Base-by-base conservation (phyloP, 2,113 vertebrate genomes). In the Urocitellus parryii region DNA sequence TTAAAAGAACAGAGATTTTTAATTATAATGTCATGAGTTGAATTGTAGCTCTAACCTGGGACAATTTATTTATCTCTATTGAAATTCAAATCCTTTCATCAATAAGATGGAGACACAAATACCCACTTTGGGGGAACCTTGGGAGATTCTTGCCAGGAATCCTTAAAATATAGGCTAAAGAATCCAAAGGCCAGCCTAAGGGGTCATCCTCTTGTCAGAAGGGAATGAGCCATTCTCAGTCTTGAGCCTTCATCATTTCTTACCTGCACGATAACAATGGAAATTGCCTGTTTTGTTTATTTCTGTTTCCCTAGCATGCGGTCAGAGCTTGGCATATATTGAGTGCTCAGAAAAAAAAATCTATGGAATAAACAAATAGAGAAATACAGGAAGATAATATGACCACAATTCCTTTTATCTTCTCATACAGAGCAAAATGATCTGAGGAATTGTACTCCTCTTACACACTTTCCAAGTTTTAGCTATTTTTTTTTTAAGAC, bases 301-400 rank as follows among this genome's bases (percentile, higher is more conserved):
- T 76, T 87, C 10, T 72, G 0, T 79, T 48, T 65, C 45, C 27
- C 5, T 45, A 77, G 16, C 32, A 65, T 42, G 20, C 88, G 18
- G 7, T 3, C 14, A 88, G 14, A 24, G 24, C 24, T 89, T 51
- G 27, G 14, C 42, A 90, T 22, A 56, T 45, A 76, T 9, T 48
- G 81, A 97, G n/a, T 42, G 63, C 37, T 76, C 56, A 85, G 74
- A 63, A 63, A 76, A 95, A 81, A 74, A 81, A 74, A 3, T 39
- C 68, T 73, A 0, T 8, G 68, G 34, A 76, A 58, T 87, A 90
- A 95, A 83, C 34, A 91, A 72, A 84, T 37, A 78, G 53, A 93
- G 76, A 95, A 58, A 8, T 24, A 79, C 10, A 95, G 29, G 27
- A 80, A 95, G 79, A 88, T 61, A 84, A 68, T 18, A 51, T 96